Base-by-base conservation (phyloP, 1,140 invertebrate genomes). In the Planococcus citri region DNA sequence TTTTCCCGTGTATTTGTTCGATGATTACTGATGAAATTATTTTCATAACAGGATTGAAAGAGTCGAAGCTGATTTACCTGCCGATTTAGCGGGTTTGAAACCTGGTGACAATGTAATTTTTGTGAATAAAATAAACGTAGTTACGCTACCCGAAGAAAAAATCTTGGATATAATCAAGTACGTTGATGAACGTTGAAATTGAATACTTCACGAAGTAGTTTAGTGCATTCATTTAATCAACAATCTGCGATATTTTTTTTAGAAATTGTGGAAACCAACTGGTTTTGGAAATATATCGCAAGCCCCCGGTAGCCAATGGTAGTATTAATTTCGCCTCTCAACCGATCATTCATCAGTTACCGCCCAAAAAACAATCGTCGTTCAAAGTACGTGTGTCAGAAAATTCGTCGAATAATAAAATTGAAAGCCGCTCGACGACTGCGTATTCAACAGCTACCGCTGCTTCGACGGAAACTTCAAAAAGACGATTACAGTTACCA, bases 101-200 rank as follows among this genome's bases (percentile, higher is more conserved):
- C 88, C 89, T 0, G 90, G 90, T 17, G 91, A 94, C 76, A 89
- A 91, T 78, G 85, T 94, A 41, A 90, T 92, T 68, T 92, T 92
- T 77, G 88, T 94, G 41, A 89, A 91, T 70, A 86, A 87, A 75
- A 87, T 87, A 72, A 92, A 92, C 76, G 89, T 94, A 17, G 90
- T 92, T 51, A 91, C 88, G 71, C 84, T 85, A 76, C 84, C 85
- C 3, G 86, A 90, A 72, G 88, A 91, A 69, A 87, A 91, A 76
- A 87, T 92, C 60, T 81, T 92, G 68, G 85, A 86, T 73, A 82
- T 92, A 72, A 91, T 94, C 73, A 88, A 87, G 85, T 87, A 79
- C 81, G 85, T 64, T 20, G 29, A 33, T 33, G n/a, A n/a, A n/a
- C n/a, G n/a, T n/a, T n/a, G n/a, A n/a, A n/a, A n/a, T n/a, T n/a